Conservation (phyloP, 2,797 vertebrate species). For the Megaceryle alcyon region DNA sequence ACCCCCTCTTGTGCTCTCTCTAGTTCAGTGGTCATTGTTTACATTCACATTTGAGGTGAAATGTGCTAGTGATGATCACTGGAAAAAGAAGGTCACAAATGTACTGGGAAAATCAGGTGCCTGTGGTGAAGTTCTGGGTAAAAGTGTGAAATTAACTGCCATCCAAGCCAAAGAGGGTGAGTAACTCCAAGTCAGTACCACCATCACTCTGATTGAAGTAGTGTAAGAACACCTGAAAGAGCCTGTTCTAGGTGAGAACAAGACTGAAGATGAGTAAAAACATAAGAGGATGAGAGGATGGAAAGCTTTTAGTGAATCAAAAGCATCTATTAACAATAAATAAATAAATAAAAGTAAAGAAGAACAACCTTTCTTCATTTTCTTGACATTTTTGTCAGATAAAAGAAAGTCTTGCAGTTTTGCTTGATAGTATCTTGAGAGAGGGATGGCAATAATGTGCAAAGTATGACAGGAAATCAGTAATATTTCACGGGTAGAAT, state of each 20-base stretch:
- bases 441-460: background rate
- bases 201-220: constrained; percentile 79
- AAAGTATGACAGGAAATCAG: background rate
- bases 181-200: constrained; percentile 36
- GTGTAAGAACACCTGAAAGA: constrained; percentile 58
- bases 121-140: constrained; percentile 63
- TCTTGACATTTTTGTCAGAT: constrained; percentile 20
- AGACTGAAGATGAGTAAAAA: constrained; percentile 46
- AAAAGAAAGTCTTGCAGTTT: constrained; percentile 29
- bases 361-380: constrained; percentile 14
- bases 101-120: constrained; percentile 45
- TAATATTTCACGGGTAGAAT: background rate
- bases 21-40: constrained; percentile 46
- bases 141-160: constrained; percentile 75
- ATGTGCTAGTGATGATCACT: constrained; percentile 22
- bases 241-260: constrained; percentile 51
- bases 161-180: constrained; percentile 47
- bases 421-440: background rate
- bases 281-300: constrained; percentile 10
- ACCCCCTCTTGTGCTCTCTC: background rate
- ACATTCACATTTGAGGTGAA: constrained; percentile 45
- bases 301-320: constrained; percentile 74
- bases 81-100: constrained; percentile 17
- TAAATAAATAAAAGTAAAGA: constrained; percentile 50
- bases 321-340: constrained; percentile 61